These are phyloP conservation scores for Corythornis vintsioides DNA, from an alignment of 2,113 vertebrate species.

Conservation along the genomic window DNA sequence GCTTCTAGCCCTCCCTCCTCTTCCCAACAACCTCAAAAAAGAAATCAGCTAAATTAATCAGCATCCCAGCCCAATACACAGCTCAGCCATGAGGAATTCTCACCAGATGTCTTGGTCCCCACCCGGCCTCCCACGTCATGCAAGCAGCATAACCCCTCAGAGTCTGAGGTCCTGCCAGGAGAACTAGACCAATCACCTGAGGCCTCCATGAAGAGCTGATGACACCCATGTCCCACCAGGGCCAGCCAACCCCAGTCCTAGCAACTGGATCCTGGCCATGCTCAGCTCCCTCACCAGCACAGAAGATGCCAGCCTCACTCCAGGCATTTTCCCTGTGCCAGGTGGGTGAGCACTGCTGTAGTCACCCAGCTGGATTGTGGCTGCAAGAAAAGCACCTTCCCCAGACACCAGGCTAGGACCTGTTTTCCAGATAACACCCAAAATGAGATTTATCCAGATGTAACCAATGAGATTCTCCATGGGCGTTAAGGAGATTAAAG, in stretches of 20 bases:
- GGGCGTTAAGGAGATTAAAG: not conserved
- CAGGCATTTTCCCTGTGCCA: not conserved
- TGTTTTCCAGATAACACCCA: not conserved
- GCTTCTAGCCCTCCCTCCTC: slow-evolving; percentile 29
- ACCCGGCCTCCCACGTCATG: slow-evolving; percentile 60
- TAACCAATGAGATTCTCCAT: not conserved
- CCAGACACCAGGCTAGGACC: not conserved
- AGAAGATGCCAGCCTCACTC: fast-evolving
- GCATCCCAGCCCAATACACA: slow-evolving; percentile 73
- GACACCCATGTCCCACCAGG: not conserved
- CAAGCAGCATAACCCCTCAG: slow-evolving; percentile 41
- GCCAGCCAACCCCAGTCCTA: not conserved
- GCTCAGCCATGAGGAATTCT: slow-evolving; percentile 76
- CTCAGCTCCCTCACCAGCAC: fast-evolving
- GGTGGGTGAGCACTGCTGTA: not conserved
- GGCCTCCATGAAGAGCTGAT: not conserved
- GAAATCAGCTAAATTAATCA: slow-evolving; percentile 68
- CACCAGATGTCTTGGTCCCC: slow-evolving; percentile 71
- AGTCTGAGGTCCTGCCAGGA: not conserved
- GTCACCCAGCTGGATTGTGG: not conserved
- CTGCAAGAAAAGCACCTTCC: not conserved
- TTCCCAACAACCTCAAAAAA: slow-evolving; percentile 59
- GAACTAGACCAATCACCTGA: fast-evolving
- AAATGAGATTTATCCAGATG: fast-evolving
- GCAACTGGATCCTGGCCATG: fast-evolving